Base-by-base conservation (phyloP, 2,888 invertebrate species). In the Dicycla oo region DNA sequence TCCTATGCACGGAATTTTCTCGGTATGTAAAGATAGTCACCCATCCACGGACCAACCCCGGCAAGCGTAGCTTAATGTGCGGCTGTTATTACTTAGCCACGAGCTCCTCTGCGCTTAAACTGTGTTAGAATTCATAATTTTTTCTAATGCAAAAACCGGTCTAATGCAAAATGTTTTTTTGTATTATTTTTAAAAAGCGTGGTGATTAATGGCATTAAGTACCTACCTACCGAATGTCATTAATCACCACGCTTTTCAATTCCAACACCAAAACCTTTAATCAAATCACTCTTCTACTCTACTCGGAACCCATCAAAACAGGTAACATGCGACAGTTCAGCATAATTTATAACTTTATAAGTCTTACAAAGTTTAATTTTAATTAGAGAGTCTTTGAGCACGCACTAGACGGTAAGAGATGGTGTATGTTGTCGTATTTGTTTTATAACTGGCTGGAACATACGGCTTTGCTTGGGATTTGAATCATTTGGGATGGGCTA, bases 281-380 rank as follows among this genome's bases (percentile, higher is more conserved):
- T 53, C 15, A 58, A n/a, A 69, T 49, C 15, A 34, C 15, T n/a
- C 34, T 15, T 7, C 51, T 38, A 38, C 38, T 38, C n/a, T 18
- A 34, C 15, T 34, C 43, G 6, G 43, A 68, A 18, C 23, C 60
- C 10, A n/a, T n/a, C n/a, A 43, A 43, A 43, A 43, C 34, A 34
- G 18, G 62, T 62, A 64, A 58, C 10, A 60, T 40, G 61, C 64
- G 26, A 20, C 26, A 20, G n/a, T 26, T 51, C 38, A 63, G 15
- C 74, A 79, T 85, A 87, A n/a, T n/a, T n/a, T n/a, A n/a, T n/a
- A n/a, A n/a, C n/a, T 85, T 84, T 82, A 85, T 83, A 85, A 85
- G 81, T 76, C 75, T 83, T 86, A 86, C 86, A 85, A 80, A 89
- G 86, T 88, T 87, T 86, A 86, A 87, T 88, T 90, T 88, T 88